Percentiles rank a stretch among this genome's conserved stretches.
These are phyloP conservation scores for Holothuria glaberrima DNA, from an alignment of 35 echinoderm and acorn worm genomes.

Conservation along the genomic window DNA sequence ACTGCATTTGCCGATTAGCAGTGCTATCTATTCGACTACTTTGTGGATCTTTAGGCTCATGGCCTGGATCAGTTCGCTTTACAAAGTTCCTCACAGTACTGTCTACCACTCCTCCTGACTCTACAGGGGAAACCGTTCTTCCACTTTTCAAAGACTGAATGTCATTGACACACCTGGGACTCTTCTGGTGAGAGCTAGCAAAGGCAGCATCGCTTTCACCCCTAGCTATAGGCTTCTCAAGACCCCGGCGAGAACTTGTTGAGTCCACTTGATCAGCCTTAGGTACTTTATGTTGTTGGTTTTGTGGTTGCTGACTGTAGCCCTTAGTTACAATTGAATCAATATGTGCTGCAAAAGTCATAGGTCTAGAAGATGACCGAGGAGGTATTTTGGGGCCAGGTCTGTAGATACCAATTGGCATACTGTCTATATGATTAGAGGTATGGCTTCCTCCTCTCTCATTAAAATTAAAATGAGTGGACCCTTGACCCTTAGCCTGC, in stretches of 20 bases:
- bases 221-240: background rate
- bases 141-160: conserved; percentile 9
- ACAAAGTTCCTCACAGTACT: conserved; percentile 25
- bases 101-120: conserved; percentile 1
- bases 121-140: conserved; percentile 28
- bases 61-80: conserved; percentile 5
- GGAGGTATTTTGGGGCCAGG: background rate
- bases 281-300: background rate
- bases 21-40: conserved; percentile 39
- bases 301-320: background rate
- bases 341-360: conserved; percentile 65
- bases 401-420: background rate
- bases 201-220: background rate
- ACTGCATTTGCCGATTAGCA: background rate
- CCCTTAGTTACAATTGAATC: conserved; percentile 60
- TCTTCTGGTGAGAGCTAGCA: background rate
- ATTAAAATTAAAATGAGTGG: background rate
- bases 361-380: conserved; percentile 3
- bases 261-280: conserved; percentile 19
- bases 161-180: conserved; percentile 34
- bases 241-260: conserved; percentile 17
- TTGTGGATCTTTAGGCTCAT: conserved; percentile 29
- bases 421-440: conserved; percentile 20
- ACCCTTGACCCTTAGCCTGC: background rate
- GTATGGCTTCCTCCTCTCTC: conserved; percentile 20